These are phyloP conservation scores for Pandemis heparana DNA, from an alignment of 2,888 invertebrate species.

Conservation along the genomic window DNA sequence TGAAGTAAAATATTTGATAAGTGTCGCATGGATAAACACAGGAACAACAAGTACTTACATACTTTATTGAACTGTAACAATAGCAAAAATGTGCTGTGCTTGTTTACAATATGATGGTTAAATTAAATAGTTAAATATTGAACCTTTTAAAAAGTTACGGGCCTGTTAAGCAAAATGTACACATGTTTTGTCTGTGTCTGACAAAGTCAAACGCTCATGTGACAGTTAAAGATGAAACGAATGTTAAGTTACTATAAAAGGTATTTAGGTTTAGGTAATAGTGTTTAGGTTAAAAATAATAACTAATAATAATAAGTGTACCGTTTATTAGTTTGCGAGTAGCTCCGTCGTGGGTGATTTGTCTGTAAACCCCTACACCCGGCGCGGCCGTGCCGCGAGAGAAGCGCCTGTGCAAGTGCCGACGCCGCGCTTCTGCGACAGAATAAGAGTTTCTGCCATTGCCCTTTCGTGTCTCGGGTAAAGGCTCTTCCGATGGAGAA, in stretches of 20 bases:
- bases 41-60: constrained; percentile 1
- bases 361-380: constrained; percentile 76
- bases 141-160: too few species aligned
- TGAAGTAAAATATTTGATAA: constrained; percentile 1
- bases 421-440: constrained; percentile 67
- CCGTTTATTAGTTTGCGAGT: constrained; percentile 59
- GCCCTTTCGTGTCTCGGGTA: constrained; percentile 55
- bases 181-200: too few species aligned
- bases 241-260: too few species aligned
- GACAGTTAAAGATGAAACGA: too few species aligned
- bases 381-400: constrained; percentile 69
- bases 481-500: constrained; percentile 65
- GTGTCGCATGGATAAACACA: constrained; percentile 23
- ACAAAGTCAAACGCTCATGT: too few species aligned
- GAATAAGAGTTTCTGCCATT: constrained; percentile 75
- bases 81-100: constrained; percentile 10
- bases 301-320: constrained; percentile 48
- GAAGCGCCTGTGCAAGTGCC: constrained; percentile 62
- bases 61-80: background rate
- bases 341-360: constrained; percentile 68
- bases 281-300: background rate
- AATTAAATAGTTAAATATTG: background rate
- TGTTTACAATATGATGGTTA: constrained; percentile 6
- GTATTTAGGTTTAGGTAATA: too few species aligned
- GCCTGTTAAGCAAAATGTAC: too few species aligned